Evolutionary conservation across 2,888 invertebrate genomes (phyloP), one percentile per base, ranked within the genome.

Genomic region (Hydraecia micacea): DNA sequence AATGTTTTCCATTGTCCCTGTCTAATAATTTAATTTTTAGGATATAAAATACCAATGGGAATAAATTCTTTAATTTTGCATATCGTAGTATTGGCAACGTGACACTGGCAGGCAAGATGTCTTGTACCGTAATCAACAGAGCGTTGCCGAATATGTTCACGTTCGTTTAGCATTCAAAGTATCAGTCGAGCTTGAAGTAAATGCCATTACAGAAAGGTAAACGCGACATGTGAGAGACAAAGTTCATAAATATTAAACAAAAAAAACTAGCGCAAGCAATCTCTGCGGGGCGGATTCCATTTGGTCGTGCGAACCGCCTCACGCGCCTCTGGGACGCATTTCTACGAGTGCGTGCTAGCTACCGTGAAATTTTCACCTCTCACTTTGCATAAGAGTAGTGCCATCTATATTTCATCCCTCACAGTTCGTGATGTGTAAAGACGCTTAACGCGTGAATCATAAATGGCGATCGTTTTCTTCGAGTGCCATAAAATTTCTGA

Each of bases 191-290:
- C 93, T 92, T 92, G 93, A 94, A 93, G 92, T 91, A 93, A 95
- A 95, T 93, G 92, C 91, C 91, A 94, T 95, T 95, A 95, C 90
- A 93, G 91, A 91, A 93, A 95, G 93, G 93, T 95, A 93, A 94
- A 94, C 89, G 90, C 91, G 93, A 93, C 93, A 92, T 92, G 92
- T 93, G 93, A 93, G 93, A 92, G 92, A 91, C 91, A 91, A 90
- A 93, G 92, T 94, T 95, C 94, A 95, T 95, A 96, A 95, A 96
- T 95, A 96, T 95, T 96, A 95, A 96, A 94, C 91, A 93, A 79
- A 94, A 93, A 94, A 93, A 96, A 95, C 93, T 95, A 94, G 93
- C 92, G 91, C 90, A 92, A 93, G 93, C 94, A 95, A 96, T 96
- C 95, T 96, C 95, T 90, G 92, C 92, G 93, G 94, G 92, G 91